Conservation (phyloP, 2,113 vertebrate genomes). For the Odontophorus gujanensis region DNA sequence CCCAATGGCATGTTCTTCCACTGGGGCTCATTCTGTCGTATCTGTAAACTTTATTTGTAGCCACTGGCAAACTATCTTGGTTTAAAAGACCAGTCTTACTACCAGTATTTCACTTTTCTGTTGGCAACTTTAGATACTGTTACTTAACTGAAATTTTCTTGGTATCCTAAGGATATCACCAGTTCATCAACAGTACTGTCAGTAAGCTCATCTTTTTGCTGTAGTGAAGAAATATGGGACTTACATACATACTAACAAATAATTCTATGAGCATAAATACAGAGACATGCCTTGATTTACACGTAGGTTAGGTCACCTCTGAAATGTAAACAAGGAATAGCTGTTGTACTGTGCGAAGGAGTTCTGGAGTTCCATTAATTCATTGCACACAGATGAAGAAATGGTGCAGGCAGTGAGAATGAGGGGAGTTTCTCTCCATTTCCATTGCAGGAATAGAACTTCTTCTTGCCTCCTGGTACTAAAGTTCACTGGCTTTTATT, state of each 20-base stretch:
- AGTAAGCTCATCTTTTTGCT: background rate
- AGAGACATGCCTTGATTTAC: background rate
- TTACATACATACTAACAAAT: rapidly evolving
- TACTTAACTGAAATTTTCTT: slow-evolving; percentile 23
- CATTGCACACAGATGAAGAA: background rate
- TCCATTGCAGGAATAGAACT: background rate
- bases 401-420: background rate
- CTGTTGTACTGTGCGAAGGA: background rate
- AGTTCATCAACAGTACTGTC: background rate
- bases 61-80: background rate
- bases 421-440: background rate
- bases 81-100: slow-evolving; percentile 28
- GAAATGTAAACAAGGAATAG: background rate
- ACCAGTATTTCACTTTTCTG: background rate
- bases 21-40: slow-evolving; percentile 47
- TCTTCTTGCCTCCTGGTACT: background rate
- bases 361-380: background rate
- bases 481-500: background rate
- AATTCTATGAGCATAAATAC: background rate
- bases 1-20: slow-evolving; percentile 24
- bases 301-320: too few species aligned
- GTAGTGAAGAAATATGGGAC: background rate
- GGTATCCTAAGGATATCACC: background rate
- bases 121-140: background rate
- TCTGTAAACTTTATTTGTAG: slow-evolving; percentile 33